Base-by-base conservation (phyloP, 1,140 invertebrate species). In the Anoplophora glabripennis region DNA sequence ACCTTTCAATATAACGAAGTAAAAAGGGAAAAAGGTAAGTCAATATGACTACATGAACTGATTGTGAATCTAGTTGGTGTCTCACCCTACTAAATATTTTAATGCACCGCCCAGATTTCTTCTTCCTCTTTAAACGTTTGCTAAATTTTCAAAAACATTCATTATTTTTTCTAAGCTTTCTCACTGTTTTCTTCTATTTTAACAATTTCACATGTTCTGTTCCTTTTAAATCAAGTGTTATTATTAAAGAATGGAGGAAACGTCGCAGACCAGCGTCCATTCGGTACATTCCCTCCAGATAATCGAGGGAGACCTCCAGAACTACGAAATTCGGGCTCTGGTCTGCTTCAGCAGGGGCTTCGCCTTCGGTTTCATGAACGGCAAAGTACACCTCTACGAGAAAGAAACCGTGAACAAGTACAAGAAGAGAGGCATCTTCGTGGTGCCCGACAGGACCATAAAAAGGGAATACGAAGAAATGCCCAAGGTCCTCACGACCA, bases 321-420 rank as follows among this genome's bases (percentile, higher is more conserved):
- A 53, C 48, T 73, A 73, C 14, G 68, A 75, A 8, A 77, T 86
- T 4, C 64, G 77, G 4, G 78, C 77, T 53, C 68, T 87, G 37
- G 74, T 77, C 0, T 67, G 77, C 3, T 84, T 86, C 63, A 51
- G 67, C 0, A 81, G 81, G 77, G 86, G 86, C 1, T 86, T 89
- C 65, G 81, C 78, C 0, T 86, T 80, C 65, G 81, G 79, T 0
- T 81, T 78, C 58, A 82, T 82, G 9, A 61, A 65, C 9, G 83
- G 85, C n/a, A 82, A 73, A 15, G 79, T 89, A 0, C 73, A 86
- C 18, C 75, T 88, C 42, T 89, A 85, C 68, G 86, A 88, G 69
- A 86, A 83, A 63, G 81, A 84, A 58, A 80, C 80, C 0, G 78
- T 73, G 1, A 78, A 83, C 62, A 68, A 64, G 59, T 88, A 83